Evolutionary conservation across 1,140 invertebrate genomes (phyloP), one percentile per base, ranked within the genome.

Genomic region (Drosophila punjabiensis): DNA sequence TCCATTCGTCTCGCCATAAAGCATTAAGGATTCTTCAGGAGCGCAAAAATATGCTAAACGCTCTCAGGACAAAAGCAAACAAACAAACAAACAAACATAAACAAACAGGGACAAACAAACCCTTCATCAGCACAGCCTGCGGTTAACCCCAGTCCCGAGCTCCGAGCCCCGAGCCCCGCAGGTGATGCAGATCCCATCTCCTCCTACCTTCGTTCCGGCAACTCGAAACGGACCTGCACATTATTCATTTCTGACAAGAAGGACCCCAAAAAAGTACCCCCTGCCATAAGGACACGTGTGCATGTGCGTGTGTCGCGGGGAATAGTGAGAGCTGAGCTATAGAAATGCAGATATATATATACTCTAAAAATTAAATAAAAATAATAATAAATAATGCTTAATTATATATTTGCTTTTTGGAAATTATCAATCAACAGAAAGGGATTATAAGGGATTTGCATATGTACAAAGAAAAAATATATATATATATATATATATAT

Each of bases 31-130:
- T 61, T 74, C 60, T 53, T 53, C 55, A 14, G 30, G 24, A 16
- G 24, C 20, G 45, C 11, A 45, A 47, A 74, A 74, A 74, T 74
- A 74, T 74, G 71, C 71, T 74, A 74, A 74, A 74, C 32, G 56
- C 55, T 74, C 68, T 53, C 71, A 74, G 35, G 58, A 32, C 55
- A 52, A 67, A 55, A 48, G 28, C n/a, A 14, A 48, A 33, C n/a
- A 14, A 55, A 18, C 55, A 37, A 61, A 45, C 20, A 74, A 33
- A 37, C 14, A 37, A 56, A 37, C 53, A 53, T 32, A 14, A 37
- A 60, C 28, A 59, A 53, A 32, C 30, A n/a, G 64, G 10, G 35
- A 20, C 73, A 55, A 35, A 35, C 52, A 35, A 55, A 35, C 52
- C 52, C 52, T 20, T 58, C 20, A 58, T 39, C 20, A 39, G 55